phyloP scores from a whole-genome alignment of 2,888 invertebrate species.

The Pomacea canaliculata region DNA sequence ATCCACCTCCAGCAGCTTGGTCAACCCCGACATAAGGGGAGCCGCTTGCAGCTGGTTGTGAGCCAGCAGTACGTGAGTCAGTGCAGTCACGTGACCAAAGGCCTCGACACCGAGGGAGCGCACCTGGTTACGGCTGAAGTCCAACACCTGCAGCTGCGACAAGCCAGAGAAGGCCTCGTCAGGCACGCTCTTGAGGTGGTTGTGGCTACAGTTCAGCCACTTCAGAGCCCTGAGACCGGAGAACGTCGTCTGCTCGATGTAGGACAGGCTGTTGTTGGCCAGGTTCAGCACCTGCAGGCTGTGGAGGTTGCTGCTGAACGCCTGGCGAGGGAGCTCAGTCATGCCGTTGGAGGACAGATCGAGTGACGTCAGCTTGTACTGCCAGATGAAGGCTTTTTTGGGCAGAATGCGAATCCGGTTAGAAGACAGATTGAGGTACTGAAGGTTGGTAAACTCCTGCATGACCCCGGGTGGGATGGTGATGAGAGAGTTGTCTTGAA shows the following conservation, averaged over 20 bases:
- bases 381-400: slow-evolving; percentile 29
- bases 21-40: slow-evolving; percentile 8
- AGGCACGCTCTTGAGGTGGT: slow-evolving; percentile 30
- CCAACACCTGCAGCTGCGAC: slow-evolving; percentile 28
- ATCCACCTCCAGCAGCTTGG: slow-evolving; percentile 31
- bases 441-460: slow-evolving; percentile 27
- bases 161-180: slow-evolving; percentile 41
- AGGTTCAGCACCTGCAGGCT: slow-evolving; percentile 24
- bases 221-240: slow-evolving; percentile 24
- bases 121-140: slow-evolving; percentile 41
- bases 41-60: slow-evolving; percentile 27
- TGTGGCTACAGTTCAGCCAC: slow-evolving; percentile 28
- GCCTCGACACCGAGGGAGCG: slow-evolving; percentile 34
- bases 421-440: slow-evolving; percentile 25
- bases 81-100: slow-evolving; percentile 19
- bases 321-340: slow-evolving; percentile 18
- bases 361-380: slow-evolving; percentile 21
- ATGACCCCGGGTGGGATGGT: slow-evolving; percentile 24
- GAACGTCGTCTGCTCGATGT: slow-evolving; percentile 28
- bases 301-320: slow-evolving; percentile 15
- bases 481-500: slow-evolving; percentile 29
- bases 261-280: slow-evolving; percentile 26
- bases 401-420: slow-evolving; percentile 30
- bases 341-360: slow-evolving; percentile 34
- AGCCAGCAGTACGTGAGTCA: slow-evolving; percentile 30